These are phyloP conservation scores for Cliona cf. orientalis DNA, from an alignment of 37 sponge, comb jelly and placozoan species.

Conservation along the genomic window DNA sequence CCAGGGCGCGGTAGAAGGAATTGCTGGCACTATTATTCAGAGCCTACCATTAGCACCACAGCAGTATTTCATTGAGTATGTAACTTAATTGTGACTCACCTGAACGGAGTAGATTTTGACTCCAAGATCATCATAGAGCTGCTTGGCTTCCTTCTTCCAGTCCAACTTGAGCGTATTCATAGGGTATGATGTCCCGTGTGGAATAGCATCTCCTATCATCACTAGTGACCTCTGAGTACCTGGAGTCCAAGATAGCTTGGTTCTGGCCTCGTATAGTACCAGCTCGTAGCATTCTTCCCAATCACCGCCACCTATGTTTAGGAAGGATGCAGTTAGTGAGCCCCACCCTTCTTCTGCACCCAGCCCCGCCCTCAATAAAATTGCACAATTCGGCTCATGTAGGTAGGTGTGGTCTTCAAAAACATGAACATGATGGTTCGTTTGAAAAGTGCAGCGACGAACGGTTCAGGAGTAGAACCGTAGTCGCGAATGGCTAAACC, in stretches of 20 bases:
- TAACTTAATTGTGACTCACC: too few species aligned
- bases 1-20: constrained; percentile 23
- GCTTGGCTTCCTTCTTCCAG: constrained; percentile 35
- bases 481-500: neutral
- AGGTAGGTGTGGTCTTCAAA: constrained; percentile 1
- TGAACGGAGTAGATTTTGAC: constrained; percentile 49
- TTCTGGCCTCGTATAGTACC: constrained; percentile 29
- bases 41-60: neutral
- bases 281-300: constrained; percentile 51
- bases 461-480: neutral
- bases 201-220: constrained; percentile 58
- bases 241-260: constrained; percentile 29
- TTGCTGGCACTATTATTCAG: constrained; percentile 9
- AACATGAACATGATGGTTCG: neutral
- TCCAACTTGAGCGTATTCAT: constrained; percentile 20
- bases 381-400: neutral
- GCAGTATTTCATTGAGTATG: neutral
- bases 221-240: constrained; percentile 46
- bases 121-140: constrained; percentile 27
- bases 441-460: neutral
- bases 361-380: neutral
- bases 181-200: constrained; percentile 41
- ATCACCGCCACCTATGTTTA: constrained; percentile 19
- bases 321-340: neutral
- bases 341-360: too few species aligned